These are phyloP conservation scores for Tiaroga cobitis DNA, from an alignment of 2,797 vertebrate species.

Conservation along the genomic window DNA sequence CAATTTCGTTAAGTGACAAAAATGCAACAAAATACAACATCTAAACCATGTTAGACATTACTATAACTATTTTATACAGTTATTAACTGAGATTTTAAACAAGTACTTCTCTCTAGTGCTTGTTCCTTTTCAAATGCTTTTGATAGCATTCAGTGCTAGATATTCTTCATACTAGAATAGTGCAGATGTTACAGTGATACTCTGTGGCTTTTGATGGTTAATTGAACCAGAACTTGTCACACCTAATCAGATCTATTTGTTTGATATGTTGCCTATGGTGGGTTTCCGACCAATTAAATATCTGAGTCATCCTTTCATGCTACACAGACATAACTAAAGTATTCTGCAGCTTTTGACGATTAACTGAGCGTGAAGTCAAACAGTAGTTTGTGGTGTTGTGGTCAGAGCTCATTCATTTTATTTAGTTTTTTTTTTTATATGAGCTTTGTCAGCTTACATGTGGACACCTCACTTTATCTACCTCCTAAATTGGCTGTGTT, in stretches of 20 bases:
- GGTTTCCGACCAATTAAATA: neutral
- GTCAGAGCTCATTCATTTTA: neutral
- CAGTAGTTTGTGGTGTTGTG: neutral
- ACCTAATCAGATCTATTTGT: neutral
- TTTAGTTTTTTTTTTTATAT: neutral
- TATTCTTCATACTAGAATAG: too few relatives aligned
- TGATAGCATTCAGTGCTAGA: neutral
- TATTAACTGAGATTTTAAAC: neutral
- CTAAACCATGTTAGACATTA: neutral
- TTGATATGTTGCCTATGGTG: neutral
- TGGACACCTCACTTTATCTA: slow-evolving; percentile 11
- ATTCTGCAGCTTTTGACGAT: neutral
- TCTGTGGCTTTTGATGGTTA: neutral
- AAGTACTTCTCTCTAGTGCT: neutral
- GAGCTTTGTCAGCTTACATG: neutral
- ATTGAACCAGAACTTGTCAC: neutral
- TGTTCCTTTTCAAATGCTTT: neutral
- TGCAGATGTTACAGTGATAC: neutral
- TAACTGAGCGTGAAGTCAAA: slow-evolving; percentile 26
- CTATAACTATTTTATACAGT: neutral
- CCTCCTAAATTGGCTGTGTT: slow-evolving; percentile 14
- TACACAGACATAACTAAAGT: neutral
- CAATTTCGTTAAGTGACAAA: neutral
- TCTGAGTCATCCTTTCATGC: neutral
- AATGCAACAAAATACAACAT: neutral